Evolutionary conservation across 2,113 vertebrate genomes (phyloP), one percentile per base, ranked within the genome.

Genomic region (Capricornis sumatraensis): DNA sequence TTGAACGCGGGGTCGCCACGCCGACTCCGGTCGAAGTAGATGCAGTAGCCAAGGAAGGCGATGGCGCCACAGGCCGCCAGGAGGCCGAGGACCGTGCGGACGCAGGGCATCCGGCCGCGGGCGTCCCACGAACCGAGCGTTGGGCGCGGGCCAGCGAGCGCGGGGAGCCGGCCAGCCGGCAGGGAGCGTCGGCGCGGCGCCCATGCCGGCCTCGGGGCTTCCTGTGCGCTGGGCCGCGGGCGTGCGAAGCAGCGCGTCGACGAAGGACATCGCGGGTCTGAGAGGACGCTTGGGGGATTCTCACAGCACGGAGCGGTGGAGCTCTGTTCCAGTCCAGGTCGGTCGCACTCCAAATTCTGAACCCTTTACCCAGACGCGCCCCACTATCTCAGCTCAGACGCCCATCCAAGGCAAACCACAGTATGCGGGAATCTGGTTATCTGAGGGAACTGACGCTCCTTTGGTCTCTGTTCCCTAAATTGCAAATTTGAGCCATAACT

Each of bases 21-120:
- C 52, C 97, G 97, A 64, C 93, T 98, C 52, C 94, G 50, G 96
- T 98, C 98, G 53, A 98, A 96, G 89, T 98, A 98, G 30, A 98
- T 10, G 14, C 97, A 98, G 87, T 98, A 98, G 83, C 89, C 93
- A 0, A 98, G 57, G 71, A 98, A 85, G 90, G 79, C 97, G 21
- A 97, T 71, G 2, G 96, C 96, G n/a, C 96, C 96, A 1, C 97
- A 57, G 64, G 71, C 95, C 14, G 82, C 87, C 78, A 97, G 78
- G 60, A 98, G 82, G 60, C 90, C 27, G 5, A 95, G 47, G 40
- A 92, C 43, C 0, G 9, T 17, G 52, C 89, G 89, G 57, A 85
- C 40, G 40, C 79, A 3, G 43, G 86, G 91, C 97, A 96, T 98
- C 28, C 57, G 62, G 94, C 96, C 62, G 83, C 81, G 10, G 95